Conservation (phyloP, 1,140 invertebrate species). For the Chrysopa pallens region DNA sequence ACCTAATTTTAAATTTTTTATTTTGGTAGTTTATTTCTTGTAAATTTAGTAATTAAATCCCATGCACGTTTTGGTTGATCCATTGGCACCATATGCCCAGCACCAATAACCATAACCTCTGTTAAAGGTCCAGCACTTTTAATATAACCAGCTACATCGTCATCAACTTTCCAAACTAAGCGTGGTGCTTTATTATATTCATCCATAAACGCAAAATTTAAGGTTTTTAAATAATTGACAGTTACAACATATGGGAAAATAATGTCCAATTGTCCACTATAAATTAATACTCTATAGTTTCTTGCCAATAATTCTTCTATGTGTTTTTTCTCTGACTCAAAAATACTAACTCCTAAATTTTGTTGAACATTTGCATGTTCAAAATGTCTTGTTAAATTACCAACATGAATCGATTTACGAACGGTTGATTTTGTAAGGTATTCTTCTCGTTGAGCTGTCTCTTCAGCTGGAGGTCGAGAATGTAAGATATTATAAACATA, state of each 20-base stretch:
- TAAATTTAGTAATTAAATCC: too few species aligned
- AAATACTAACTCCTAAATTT: too few species aligned
- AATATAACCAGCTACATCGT: constrained; percentile 37
- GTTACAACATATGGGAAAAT: constrained; percentile 67
- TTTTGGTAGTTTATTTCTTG: not conserved
- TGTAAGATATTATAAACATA: constrained; percentile 68
- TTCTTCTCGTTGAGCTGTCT: constrained; percentile 36
- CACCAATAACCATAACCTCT: constrained; percentile 28
- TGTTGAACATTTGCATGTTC: too few species aligned
- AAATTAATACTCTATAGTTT: constrained; percentile 51
- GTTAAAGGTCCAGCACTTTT: constrained; percentile 25
- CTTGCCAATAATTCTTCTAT: too few species aligned
- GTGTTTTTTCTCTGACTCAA: too few species aligned
- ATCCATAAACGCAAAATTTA: constrained; percentile 46
- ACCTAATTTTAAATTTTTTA: too few species aligned
- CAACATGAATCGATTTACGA: constrained; percentile 63
- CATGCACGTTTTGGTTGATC: constrained; percentile 26
- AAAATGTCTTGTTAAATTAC: constrained; percentile 28
- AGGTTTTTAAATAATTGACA: constrained; percentile 43
- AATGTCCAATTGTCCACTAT: constrained; percentile 72
- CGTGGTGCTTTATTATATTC: constrained; percentile 44
- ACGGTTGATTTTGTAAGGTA: constrained; percentile 13
- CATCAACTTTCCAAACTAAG: constrained; percentile 46
- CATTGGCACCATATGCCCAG: constrained; percentile 33
- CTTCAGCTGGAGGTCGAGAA: constrained; percentile 22